Evolutionary conservation across 1,140 invertebrate genomes (phyloP), one percentile per base, ranked within the genome.

Genomic region (Camponotus pennsylvanicus): DNA sequence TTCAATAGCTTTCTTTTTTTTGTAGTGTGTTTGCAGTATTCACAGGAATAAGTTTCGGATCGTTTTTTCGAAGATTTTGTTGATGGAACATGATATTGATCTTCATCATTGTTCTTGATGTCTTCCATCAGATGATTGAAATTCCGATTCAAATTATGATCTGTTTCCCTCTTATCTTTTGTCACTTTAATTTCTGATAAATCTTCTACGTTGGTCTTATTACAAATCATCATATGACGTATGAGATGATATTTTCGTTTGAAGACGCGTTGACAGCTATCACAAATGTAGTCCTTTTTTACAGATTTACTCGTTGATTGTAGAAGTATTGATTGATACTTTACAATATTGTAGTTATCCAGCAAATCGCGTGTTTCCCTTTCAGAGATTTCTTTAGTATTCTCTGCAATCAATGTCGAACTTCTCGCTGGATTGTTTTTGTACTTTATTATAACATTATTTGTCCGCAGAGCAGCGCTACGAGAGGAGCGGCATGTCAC

Each of bases 1-100:
- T 89, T 63, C 1, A 95, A 85, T n/a, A 93, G 87, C 32, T 92
- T 92, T 73, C 94, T 94, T 15, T 86, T 89, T 6, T 87, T 82
- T 57, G 90, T 89, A 5, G 88, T 88, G 34, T 91, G 91, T 42
- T 93, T 87, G 78, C 94, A 95, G 55, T 93, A 90, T 15, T 80
- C 78, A 84, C 95, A 95, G 5, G 88, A 79, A 88, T 93, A 92
- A 32, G 88, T 87, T 64, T 76, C 77, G 1, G 76, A 15, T 34
- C 75, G 85, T 55, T 86, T 89, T 37, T 55, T 49, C 27, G 42
- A 71, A 8, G 18, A 40, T 42, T 40, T 89, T 42, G 27, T 8
- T 75, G 45, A 32, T 42, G 61, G 5, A 59, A 42, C 21, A 8
- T n/a, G 27, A 13, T n/a, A 5, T 34, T 45, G 42, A 15, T 64